These are phyloP conservation scores for Aphaenogaster rudis DNA, from an alignment of 1,140 invertebrate species.

Conservation along the genomic window DNA sequence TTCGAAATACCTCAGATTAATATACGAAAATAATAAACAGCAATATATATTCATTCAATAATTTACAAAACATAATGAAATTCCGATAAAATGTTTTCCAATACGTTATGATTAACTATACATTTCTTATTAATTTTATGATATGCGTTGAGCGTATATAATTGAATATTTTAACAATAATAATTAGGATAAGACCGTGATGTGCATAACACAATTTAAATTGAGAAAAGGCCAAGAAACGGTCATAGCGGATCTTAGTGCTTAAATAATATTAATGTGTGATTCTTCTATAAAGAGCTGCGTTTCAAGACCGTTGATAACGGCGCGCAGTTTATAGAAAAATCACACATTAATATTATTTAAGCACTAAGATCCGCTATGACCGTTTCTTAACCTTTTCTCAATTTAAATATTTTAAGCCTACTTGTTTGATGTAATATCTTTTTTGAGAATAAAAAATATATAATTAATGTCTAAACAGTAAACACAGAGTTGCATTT, in stretches of 20 bases:
- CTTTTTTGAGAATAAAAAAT: background rate
- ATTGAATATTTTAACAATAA: background rate
- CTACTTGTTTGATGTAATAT: background rate
- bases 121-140: background rate
- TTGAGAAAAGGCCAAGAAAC: no score
- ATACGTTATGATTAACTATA: background rate
- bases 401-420: no score
- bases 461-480: background rate
- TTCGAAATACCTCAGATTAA: background rate
- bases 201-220: no score
- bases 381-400: no score
- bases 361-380: no score
- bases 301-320: no score
- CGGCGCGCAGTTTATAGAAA: no score
- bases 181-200: no score
- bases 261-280: no score
- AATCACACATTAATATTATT: no score
- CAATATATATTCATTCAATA: background rate
- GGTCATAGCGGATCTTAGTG: no score
- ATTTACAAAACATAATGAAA: background rate
- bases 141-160: background rate
- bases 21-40: background rate
- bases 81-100: background rate
- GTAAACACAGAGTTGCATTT: background rate
- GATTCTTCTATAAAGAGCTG: no score